These are phyloP conservation scores for Drosophila virilis DNA, from an alignment of 1,140 invertebrate species.

Conservation along the genomic window DNA sequence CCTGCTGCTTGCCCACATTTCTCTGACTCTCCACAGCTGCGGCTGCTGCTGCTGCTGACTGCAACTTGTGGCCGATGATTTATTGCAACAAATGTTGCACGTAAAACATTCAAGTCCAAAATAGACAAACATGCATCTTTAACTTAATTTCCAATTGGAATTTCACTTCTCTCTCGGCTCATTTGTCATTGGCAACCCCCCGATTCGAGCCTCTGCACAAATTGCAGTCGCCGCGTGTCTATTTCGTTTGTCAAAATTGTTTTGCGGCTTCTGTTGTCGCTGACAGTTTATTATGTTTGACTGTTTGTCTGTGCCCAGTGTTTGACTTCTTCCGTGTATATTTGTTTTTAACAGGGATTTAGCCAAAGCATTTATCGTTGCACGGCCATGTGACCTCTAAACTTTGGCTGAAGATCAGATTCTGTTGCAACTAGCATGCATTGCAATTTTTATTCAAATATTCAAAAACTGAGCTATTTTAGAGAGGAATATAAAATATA, in stretches of 20 bases:
- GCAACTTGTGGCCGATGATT: constrained; percentile 56
- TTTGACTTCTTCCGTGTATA: constrained; percentile 28
- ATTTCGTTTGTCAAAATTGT: constrained; percentile 75
- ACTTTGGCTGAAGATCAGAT: constrained; percentile 30
- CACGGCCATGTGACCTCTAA: constrained; percentile 34
- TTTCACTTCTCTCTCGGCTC: constrained; percentile 49
- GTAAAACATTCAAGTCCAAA: constrained; percentile 62
- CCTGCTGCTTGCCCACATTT: constrained; percentile 35
- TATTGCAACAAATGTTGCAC: constrained; percentile 72
- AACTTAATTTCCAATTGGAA: constrained; percentile 74
- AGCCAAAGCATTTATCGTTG: constrained; percentile 8
- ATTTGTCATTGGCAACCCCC: constrained; percentile 60
- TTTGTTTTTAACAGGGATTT: constrained; percentile 33
- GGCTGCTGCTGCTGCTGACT: not conserved
- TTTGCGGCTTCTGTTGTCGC: constrained; percentile 72
- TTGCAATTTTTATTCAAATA: too few species aligned
- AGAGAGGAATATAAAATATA: too few species aligned
- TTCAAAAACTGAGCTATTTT: too few species aligned
- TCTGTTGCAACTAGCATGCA: not conserved
- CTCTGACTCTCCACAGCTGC: constrained; percentile 33
- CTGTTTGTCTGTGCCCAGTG: constrained; percentile 56
- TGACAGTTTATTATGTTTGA: constrained; percentile 82
- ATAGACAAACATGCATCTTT: constrained; percentile 65
- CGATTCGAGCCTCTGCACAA: constrained; percentile 1
- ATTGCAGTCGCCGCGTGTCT: constrained; percentile 65